Evolutionary conservation across 2,888 invertebrate species (phyloP).

Genomic region (Parapristionchus giblindavisi): DNA sequence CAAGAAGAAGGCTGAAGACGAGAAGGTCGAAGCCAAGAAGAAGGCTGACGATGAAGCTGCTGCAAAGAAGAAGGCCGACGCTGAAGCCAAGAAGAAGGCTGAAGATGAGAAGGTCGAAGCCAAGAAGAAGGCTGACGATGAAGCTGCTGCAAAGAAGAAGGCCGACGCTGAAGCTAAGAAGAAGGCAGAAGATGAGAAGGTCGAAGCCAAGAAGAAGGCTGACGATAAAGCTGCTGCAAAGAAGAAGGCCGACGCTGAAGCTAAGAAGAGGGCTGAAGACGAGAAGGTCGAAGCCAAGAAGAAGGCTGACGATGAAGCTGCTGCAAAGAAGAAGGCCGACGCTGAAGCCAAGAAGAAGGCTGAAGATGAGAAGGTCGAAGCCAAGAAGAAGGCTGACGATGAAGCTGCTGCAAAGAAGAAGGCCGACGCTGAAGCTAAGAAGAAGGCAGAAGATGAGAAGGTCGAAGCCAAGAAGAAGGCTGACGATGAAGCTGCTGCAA

Average conservation of each 20-base stretch:
- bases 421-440: not conserved
- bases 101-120: not conserved
- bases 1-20: not conserved
- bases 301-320: conserved; percentile 38
- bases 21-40: conserved; percentile 24
- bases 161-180: conserved; percentile 4
- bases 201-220: not conserved
- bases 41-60: conserved; percentile 35
- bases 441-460: not conserved
- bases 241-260: conserved; percentile 14
- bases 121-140: conserved; percentile 32
- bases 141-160: conserved; percentile 6
- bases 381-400: not conserved
- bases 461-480: conserved; percentile 15
- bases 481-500: conserved; percentile 11
- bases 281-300: conserved; percentile 32
- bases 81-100: not conserved
- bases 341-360: conserved; percentile 2
- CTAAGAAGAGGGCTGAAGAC: conserved; percentile 11
- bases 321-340: too few species aligned
- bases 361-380: conserved; percentile 12
- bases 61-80: conserved; percentile 21
- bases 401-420: conserved; percentile 21
- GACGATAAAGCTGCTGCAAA: not conserved
- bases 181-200: not conserved